A percentile compares a stretch with the other conserved stretches of the same genome.
Evolutionary conservation across 2,888 invertebrate species (phyloP).

Genomic region (Sminthurides aquaticus): DNA sequence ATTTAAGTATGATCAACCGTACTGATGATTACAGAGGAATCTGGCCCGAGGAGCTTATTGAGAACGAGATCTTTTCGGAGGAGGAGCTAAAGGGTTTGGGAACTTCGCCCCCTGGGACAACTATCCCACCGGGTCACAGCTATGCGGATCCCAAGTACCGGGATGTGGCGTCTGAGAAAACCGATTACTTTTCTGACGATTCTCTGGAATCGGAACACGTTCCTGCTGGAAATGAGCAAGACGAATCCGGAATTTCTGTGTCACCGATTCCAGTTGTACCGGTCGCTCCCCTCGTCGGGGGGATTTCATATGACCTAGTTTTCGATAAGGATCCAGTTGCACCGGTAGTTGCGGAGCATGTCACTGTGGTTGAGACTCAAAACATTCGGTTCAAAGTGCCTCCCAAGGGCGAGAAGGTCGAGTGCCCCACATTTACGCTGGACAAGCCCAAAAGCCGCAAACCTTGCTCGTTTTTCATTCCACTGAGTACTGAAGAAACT

Average conservation of each 20-base stretch:
- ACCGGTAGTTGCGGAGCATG: neutral
- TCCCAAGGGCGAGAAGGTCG: neutral
- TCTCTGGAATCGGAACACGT: constrained; percentile 30
- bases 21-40: constrained; percentile 34
- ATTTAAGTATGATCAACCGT: constrained; percentile 43
- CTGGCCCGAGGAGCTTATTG: constrained; percentile 42
- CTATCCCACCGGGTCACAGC: too few species aligned
- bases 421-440: constrained; percentile 3
- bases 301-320: neutral
- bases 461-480: constrained; percentile 42
- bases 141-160: too few species aligned
- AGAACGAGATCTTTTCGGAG: constrained; percentile 41
- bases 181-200: constrained; percentile 43
- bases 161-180: constrained; percentile 30
- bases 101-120: too few species aligned
- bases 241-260: neutral
- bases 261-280: neutral
- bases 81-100: constrained; percentile 38
- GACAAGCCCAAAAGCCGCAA: constrained; percentile 20
- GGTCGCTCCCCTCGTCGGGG: neutral
- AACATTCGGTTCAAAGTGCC: neutral
- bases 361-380: neutral
- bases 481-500: constrained; percentile 16
- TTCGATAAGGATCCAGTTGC: neutral
- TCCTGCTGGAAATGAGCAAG: neutral